Conservation (phyloP, 2,113 vertebrate genomes). For the Craseonycteris thonglongyai region DNA sequence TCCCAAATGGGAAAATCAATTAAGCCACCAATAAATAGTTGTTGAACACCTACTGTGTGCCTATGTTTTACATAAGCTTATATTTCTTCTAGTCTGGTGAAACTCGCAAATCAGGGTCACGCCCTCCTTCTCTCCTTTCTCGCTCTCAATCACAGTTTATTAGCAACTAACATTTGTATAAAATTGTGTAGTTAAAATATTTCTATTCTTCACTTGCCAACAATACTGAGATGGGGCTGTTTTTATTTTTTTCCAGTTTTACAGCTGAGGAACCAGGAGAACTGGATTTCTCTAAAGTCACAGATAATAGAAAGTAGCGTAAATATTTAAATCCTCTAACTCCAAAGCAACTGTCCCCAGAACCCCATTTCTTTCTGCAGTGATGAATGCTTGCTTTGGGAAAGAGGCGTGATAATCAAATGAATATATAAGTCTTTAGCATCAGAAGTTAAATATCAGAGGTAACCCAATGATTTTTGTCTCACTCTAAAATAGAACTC, state of each 20-base stretch:
- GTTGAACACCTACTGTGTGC: not conserved
- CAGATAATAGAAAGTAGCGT: not conserved
- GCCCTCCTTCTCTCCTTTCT: not conserved
- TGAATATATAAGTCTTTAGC: not conserved
- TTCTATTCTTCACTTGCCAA: conserved; percentile 2
- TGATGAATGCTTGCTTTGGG: not conserved
- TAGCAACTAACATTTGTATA: not conserved
- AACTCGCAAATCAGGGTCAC: not conserved
- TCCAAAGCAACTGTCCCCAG: not conserved
- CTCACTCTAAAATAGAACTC: not conserved
- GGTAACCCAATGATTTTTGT: not conserved
- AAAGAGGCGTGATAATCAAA: not conserved
- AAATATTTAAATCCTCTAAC: not conserved
- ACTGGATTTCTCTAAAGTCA: not conserved
- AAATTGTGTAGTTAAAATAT: not conserved
- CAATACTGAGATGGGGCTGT: not conserved
- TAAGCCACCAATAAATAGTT: not conserved
- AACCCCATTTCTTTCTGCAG: not conserved
- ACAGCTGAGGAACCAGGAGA: not conserved
- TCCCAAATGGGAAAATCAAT: not conserved
- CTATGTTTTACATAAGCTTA: not conserved
- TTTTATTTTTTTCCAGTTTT: not conserved
- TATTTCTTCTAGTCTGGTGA: not conserved
- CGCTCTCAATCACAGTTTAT: not conserved
- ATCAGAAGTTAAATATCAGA: not conserved